Evolutionary conservation across 2,113 vertebrate species (phyloP).

Genomic region (Pseudorectes ferrugineus): DNA sequence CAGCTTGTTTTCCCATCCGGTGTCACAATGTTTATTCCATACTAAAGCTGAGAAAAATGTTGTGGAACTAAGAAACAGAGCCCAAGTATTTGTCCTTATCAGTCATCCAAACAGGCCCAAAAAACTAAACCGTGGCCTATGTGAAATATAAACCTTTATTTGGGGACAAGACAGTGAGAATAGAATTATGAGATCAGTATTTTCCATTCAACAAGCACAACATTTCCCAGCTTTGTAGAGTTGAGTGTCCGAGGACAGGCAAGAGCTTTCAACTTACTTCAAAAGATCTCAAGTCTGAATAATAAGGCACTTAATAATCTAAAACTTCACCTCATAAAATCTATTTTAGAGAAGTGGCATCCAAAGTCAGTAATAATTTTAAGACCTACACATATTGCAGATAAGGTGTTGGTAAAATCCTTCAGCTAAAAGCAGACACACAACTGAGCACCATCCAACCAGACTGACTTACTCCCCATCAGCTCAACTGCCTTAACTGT

Average conservation of each 20-base stretch:
- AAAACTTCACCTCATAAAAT: neutral
- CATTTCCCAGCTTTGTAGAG: neutral
- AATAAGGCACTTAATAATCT: neutral
- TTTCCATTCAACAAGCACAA: neutral
- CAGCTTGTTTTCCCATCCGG: neutral
- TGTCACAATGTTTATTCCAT: neutral
- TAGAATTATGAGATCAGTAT: neutral
- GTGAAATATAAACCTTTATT: neutral
- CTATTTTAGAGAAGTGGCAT: neutral
- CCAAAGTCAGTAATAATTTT: neutral
- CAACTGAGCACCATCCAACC: neutral
- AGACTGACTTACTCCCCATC: neutral
- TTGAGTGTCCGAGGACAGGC: neutral
- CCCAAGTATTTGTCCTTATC: neutral
- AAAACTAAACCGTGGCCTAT: neutral
- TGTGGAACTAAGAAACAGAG: neutral
- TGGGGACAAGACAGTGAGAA: neutral
- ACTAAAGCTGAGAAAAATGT: neutral
- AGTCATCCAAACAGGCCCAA: neutral
- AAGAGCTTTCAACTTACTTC: neutral
- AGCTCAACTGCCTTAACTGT: neutral
- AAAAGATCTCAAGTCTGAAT: neutral
- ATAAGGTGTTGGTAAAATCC: neutral
- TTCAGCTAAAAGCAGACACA: neutral
- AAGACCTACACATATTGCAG: neutral